Percentiles rank a stretch among this genome's conserved stretches.
phyloP scores from a whole-genome alignment of 2,888 invertebrate genomes.

The Trilocha varians region DNA sequence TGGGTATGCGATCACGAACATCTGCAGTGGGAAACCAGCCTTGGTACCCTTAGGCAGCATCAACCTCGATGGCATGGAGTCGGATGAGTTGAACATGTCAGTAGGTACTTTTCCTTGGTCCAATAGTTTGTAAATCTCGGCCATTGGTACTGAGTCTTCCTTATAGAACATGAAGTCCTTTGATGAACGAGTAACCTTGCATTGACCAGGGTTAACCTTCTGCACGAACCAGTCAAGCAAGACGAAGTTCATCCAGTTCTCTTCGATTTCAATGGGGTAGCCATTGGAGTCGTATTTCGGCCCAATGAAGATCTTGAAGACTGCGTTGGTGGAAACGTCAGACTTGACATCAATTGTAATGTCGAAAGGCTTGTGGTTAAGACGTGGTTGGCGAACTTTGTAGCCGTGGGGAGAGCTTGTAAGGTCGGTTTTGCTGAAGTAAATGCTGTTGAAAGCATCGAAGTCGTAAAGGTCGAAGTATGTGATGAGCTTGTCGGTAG shows the following conservation, averaged over 20 bases:
- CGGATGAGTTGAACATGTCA: constrained; percentile 68
- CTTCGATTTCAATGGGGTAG: constrained; percentile 60
- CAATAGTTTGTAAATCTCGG: constrained; percentile 73
- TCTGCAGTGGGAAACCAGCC: constrained; percentile 77
- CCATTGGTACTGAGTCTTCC: constrained; percentile 75
- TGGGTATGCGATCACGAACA: constrained; percentile 76
- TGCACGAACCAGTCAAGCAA: constrained; percentile 75
- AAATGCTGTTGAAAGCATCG: constrained; percentile 72
- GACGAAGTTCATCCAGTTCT: constrained; percentile 75
- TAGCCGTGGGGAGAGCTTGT: constrained; percentile 44
- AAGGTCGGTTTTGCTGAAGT: constrained; percentile 34
- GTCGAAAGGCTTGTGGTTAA: constrained; percentile 80
- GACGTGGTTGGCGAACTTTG: constrained; percentile 77
- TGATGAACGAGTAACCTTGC: constrained; percentile 77
- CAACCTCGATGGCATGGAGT: constrained; percentile 78
- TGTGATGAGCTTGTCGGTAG: constrained; percentile 75
- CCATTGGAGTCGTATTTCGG: constrained; percentile 78
- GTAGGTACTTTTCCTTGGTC: constrained; percentile 64
- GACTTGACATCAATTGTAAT: constrained; percentile 74
- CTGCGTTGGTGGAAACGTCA: constrained; percentile 70
- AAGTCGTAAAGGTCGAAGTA: constrained; percentile 78
- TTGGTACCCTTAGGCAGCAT: constrained; percentile 81
- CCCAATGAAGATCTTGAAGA: constrained; percentile 78
- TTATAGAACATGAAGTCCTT: constrained; percentile 75
- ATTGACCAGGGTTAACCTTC: constrained; percentile 75